Percentiles rank a stretch among this genome's conserved stretches.
These are phyloP conservation scores for Eupristina koningsbergeri DNA, from an alignment of 1,140 invertebrate genomes.

Conservation along the genomic window DNA sequence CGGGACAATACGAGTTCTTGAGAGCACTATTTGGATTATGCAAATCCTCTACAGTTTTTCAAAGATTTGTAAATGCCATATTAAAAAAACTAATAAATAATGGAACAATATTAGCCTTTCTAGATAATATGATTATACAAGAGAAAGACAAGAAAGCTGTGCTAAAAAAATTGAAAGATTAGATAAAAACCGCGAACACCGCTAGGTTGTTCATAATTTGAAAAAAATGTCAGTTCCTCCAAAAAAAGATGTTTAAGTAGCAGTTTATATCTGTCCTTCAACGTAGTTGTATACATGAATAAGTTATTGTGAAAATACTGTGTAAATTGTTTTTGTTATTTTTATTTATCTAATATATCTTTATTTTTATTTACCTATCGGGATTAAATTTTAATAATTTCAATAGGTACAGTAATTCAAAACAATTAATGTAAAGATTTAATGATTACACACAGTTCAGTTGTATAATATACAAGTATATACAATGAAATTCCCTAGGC, in stretches of 20 bases:
- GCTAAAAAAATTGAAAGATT: neutral
- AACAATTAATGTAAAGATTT: too few relatives aligned
- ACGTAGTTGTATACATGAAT: too few relatives aligned
- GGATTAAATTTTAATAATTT: too few relatives aligned
- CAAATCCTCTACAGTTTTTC: constrained; percentile 24
- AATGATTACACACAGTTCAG: too few relatives aligned
- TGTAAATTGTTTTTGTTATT: too few relatives aligned
- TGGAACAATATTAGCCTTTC: neutral
- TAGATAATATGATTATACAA: constrained; percentile 30
- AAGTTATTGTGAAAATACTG: too few relatives aligned
- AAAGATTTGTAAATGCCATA: neutral
- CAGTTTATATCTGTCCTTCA: too few relatives aligned
- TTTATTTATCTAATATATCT: too few relatives aligned
- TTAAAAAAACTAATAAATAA: constrained; percentile 8
- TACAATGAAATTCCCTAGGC: too few relatives aligned
- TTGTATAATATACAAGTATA: too few relatives aligned
- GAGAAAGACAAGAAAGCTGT: constrained; percentile 7
- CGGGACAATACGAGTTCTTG: constrained; percentile 13
- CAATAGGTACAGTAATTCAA: too few relatives aligned
- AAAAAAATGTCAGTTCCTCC: constrained; percentile 20
- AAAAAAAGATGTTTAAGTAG: neutral
- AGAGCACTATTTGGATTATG: constrained; percentile 25
- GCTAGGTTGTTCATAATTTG: constrained; percentile 21
- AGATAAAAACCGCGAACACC: neutral
- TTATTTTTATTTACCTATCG: too few relatives aligned